These are phyloP conservation scores for Zaprionus ornatus DNA, from an alignment of 1,140 invertebrate genomes.

Conservation along the genomic window DNA sequence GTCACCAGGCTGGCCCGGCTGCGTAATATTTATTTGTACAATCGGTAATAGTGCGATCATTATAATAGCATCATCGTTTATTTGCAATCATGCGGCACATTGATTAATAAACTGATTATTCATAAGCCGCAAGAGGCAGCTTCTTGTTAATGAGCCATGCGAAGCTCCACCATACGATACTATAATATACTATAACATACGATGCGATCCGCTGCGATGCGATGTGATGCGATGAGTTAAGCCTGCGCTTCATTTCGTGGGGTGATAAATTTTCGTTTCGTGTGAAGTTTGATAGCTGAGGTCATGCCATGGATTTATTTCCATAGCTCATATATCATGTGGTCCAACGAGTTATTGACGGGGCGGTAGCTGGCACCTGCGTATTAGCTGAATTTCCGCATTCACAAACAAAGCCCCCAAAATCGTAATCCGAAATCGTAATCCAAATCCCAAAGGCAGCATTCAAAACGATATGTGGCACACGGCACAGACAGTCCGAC, in stretches of 20 bases:
- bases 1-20: conserved; percentile 14
- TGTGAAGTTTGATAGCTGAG: conserved; percentile 78
- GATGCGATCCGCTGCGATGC: neutral
- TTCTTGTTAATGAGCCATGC: conserved; percentile 79
- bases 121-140: conserved; percentile 73
- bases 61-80: conserved; percentile 78
- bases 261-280: conserved; percentile 56
- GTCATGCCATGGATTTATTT: conserved; percentile 79
- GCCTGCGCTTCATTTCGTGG: conserved; percentile 37
- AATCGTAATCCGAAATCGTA: conserved; percentile 19
- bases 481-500: neutral
- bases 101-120: conserved; percentile 81
- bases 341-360: conserved; percentile 54
- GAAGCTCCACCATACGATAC: conserved; percentile 27
- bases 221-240: conserved; percentile 57
- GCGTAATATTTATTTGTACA: conserved; percentile 22
- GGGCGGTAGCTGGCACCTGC: conserved; percentile 73
- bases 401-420: conserved; percentile 30
- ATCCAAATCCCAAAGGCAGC: conserved; percentile 11
- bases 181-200: neutral
- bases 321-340: conserved; percentile 74
- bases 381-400: conserved; percentile 74
- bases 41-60: conserved; percentile 74
- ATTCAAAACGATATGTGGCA: conserved; percentile 6
- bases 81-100: conserved; percentile 67